A percentile compares a stretch with the other conserved stretches of the same genome.
Evolutionary conservation across 2,888 invertebrate species (phyloP).

Genomic region (Catocala fraxini): DNA sequence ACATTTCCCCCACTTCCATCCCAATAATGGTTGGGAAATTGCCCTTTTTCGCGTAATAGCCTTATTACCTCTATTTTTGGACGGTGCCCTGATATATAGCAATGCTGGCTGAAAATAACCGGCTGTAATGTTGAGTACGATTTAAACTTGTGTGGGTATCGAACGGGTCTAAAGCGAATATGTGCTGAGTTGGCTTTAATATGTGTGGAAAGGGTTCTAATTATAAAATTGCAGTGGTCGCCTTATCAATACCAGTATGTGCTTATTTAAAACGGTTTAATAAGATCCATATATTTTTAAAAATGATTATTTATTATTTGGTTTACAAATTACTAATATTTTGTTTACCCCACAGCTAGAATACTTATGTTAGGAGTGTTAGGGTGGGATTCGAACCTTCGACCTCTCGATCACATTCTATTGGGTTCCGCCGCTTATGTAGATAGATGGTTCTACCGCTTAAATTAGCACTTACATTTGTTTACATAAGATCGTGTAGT

Average conservation of each 20-base stretch:
- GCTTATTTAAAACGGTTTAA: background rate
- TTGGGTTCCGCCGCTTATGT: too few relatives aligned
- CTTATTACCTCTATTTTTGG: conserved; percentile 36
- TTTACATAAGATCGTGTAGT: too few relatives aligned
- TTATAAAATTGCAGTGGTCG: conserved; percentile 29
- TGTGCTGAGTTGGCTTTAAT: conserved; percentile 27
- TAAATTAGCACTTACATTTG: too few relatives aligned
- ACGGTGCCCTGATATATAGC: conserved; percentile 14
- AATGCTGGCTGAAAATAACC: conserved; percentile 2
- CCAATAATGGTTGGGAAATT: conserved; percentile 37
- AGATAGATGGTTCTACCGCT: too few relatives aligned
- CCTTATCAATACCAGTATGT: background rate
- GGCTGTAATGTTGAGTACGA: conserved; percentile 3
- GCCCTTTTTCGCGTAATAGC: conserved; percentile 30
- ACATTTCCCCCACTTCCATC: conserved; percentile 11
- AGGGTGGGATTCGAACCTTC: too few relatives aligned
- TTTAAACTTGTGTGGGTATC: conserved; percentile 19
- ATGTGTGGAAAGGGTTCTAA: conserved; percentile 28
- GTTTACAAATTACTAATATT: too few relatives aligned
- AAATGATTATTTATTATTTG: too few relatives aligned
- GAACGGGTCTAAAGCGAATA: conserved; percentile 19
- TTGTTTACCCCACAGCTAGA: too few relatives aligned
- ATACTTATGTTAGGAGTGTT: too few relatives aligned
- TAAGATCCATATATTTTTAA: too few relatives aligned
- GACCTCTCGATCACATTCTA: too few relatives aligned